phyloP scores from a whole-genome alignment of 2,888 invertebrate species.

The Corythucha ciliata region DNA sequence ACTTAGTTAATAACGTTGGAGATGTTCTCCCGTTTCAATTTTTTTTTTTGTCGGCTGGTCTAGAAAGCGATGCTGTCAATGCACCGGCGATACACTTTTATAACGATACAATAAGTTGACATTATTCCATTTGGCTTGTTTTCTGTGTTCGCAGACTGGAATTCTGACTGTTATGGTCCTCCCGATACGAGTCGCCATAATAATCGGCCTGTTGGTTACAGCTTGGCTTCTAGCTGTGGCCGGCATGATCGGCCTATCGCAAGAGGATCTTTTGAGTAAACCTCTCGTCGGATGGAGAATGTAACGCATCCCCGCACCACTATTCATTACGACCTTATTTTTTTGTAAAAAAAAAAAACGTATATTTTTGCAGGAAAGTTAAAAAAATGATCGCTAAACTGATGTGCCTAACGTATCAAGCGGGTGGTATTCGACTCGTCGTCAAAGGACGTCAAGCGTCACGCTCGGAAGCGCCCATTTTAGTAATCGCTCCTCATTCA shows the following conservation, averaged over 20 bases:
- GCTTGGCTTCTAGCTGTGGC: constrained; percentile 79
- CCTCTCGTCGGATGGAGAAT: constrained; percentile 86
- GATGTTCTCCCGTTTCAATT: too few relatives aligned
- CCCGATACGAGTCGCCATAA: constrained; percentile 70
- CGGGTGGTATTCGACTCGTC: constrained; percentile 64
- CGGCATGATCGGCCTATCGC: constrained; percentile 68
- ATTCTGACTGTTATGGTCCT: constrained; percentile 74
- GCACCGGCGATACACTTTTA: too few relatives aligned
- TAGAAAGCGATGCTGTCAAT: too few relatives aligned
- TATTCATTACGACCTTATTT: not conserved
- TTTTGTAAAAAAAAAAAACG: not conserved
- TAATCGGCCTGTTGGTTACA: constrained; percentile 62
- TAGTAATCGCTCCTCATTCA: constrained; percentile 81
- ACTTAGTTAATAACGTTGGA: too few relatives aligned
- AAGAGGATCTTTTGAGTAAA: constrained; percentile 64
- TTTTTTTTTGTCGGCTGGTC: not conserved
- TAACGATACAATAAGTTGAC: not conserved
- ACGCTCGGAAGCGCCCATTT: constrained; percentile 70
- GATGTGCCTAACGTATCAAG: constrained; percentile 16
- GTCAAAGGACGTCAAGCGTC: constrained; percentile 67
- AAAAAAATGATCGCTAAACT: constrained; percentile 47
- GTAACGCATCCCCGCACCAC: constrained; percentile 45
- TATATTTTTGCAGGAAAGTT: constrained; percentile 28
- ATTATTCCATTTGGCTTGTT: too few relatives aligned
- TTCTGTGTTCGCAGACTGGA: constrained; percentile 61